Evolutionary conservation across 2,113 vertebrate genomes (phyloP).

Genomic region (Hippocampus barbouri): DNA sequence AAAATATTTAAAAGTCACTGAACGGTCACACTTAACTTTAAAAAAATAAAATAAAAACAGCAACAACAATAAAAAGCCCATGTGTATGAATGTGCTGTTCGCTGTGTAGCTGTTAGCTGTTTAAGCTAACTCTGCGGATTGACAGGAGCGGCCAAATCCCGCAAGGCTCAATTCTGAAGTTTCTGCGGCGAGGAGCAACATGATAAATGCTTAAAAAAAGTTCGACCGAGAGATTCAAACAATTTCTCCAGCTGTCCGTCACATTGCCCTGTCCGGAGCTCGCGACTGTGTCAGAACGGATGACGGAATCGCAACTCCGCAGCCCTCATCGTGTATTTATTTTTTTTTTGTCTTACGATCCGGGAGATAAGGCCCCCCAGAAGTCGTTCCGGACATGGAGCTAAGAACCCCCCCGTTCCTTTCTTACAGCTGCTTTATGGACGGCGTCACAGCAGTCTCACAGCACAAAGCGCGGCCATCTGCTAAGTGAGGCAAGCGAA

Average conservation of each 20-base stretch:
- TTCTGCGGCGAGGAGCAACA: neutral
- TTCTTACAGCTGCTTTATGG: constrained; percentile 66
- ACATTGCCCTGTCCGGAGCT: neutral
- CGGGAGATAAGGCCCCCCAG: constrained; percentile 26
- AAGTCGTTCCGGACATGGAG: constrained; percentile 45
- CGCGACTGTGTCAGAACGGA: no score
- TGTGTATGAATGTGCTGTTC: no score
- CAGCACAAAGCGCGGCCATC: constrained; percentile 57
- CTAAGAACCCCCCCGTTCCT: constrained; percentile 27
- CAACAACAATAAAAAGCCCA: no score
- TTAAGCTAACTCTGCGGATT: neutral
- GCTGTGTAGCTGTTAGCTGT: neutral
- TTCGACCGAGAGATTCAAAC: neutral
- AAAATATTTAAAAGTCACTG: no score
- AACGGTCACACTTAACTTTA: no score
- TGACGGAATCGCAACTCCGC: neutral
- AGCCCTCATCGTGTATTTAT: constrained; percentile 13
- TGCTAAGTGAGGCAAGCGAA: constrained; percentile 50
- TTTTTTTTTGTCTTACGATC: constrained; percentile 45
- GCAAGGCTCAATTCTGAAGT: neutral
- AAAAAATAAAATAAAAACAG: no score
- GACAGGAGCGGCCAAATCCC: neutral
- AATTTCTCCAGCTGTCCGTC: neutral
- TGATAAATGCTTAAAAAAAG: neutral
- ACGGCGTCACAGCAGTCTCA: constrained; percentile 59